Evolutionary conservation across 23 tunicate species (phyloP), one percentile per base, ranked within the genome.

Genomic region (Clavelina lepadiformis): DNA sequence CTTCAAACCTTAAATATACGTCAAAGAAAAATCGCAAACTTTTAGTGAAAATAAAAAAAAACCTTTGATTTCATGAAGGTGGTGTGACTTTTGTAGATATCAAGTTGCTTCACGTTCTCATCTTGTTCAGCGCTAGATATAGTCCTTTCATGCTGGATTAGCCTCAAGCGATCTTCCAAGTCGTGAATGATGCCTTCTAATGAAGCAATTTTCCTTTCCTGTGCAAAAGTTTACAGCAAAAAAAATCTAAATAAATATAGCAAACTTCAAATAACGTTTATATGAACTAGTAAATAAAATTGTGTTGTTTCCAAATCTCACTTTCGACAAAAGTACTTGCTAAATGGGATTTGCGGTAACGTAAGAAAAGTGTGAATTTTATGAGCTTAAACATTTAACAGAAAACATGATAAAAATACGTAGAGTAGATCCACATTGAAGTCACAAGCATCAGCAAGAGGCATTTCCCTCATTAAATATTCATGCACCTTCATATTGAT

Each of bases 51-150:
- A n/a, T n/a, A n/a, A n/a, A n/a, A n/a, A n/a, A n/a, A n/a, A n/a
- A 86, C 95, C 80, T 86, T 78, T 19, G 63, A n/a, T 36, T 86
- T 86, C 85, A 86, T 72, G 44, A 78, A 78, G 46, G 65, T 53
- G 47, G 74, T 57, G 52, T 86, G 95, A 33, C 76, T 86, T 78
- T 72, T 86, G 31, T 51, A 70, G n/a, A 74, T 85, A 71, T 71
- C 95, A 44, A 78, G 29, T 58, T 86, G 85, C 45, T 78, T 86
- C 37, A 58, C 33, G 49, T 86, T 85, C 38, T 86, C 95, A 28
- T 66, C 46, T 28, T 74, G 33, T 33, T 86, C 83, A 19, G 71
- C 74, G 37, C 58, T 86, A n/a, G 65, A 2, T 21, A 70, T 51
- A 41, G 57, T 72, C 5, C 70, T 80, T 3, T 78, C 85, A 11